A percentile compares a stretch with the other conserved stretches of the same genome.
Conservation (phyloP, 2,888 invertebrate species). For the Eucriotettix oculatus region DNA sequence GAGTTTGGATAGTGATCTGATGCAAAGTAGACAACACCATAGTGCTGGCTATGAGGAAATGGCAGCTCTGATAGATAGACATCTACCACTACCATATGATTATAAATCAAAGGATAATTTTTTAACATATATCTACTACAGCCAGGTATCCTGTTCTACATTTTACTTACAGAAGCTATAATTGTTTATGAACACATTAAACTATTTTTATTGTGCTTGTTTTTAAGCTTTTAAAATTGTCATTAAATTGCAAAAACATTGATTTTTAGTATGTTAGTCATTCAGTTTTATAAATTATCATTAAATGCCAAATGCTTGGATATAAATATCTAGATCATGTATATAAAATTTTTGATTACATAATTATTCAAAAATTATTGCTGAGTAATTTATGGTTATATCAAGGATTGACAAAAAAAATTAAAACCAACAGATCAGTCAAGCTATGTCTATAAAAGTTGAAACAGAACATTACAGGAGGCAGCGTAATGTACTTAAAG, state of each 20-base stretch:
- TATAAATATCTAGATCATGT: no score
- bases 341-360: background rate
- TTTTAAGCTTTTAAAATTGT: background rate
- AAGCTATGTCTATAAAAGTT: constrained; percentile 74
- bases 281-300: no score
- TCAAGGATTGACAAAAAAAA: background rate
- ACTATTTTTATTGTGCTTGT: no score
- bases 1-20: constrained; percentile 28
- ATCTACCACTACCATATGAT: constrained; percentile 41
- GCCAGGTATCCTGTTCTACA: constrained; percentile 43
- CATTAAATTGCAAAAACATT: background rate
- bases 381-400: background rate
- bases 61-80: constrained; percentile 37
- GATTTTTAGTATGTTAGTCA: no score
- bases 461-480: constrained; percentile 73
- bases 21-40: constrained; percentile 75
- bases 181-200: no score
- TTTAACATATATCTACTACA: constrained; percentile 58
- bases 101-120: constrained; percentile 28
- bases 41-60: constrained; percentile 52
- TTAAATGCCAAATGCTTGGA: no score
- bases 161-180: no score
- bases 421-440: constrained; percentile 32
- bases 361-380: background rate
- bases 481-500: constrained; percentile 28